Evolutionary conservation across 2,888 invertebrate species (phyloP).

Genomic region (Abscondita cerata): DNA sequence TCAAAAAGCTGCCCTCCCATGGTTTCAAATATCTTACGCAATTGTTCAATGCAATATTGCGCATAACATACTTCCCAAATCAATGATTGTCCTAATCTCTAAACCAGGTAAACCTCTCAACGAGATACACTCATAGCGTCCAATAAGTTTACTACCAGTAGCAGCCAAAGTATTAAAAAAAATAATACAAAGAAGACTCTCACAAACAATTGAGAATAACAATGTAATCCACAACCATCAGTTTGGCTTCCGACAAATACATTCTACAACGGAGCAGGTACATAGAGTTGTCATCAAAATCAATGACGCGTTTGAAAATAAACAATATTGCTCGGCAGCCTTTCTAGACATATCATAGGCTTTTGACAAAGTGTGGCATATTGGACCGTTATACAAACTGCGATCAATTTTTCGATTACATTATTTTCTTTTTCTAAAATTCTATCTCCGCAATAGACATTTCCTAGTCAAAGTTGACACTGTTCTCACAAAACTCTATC

Average conservation of each 20-base stretch:
- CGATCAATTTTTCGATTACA: not conserved
- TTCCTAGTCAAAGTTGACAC: not conserved
- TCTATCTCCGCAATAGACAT: not conserved
- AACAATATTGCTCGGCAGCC: not conserved
- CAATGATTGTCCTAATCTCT: not conserved
- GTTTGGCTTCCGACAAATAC: not conserved
- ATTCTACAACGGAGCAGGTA: not conserved
- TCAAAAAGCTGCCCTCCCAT: not conserved
- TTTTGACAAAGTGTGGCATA: not conserved
- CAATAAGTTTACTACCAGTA: too few species aligned
- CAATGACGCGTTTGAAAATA: not conserved
- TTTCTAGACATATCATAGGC: not conserved
- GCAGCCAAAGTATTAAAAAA: too few species aligned
- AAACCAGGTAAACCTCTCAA: too few species aligned
- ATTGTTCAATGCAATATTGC: slow-evolving; percentile 14
- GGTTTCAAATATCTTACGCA: not conserved
- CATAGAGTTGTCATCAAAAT: not conserved
- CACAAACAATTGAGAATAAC: too few species aligned
- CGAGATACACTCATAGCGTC: too few species aligned
- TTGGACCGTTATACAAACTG: not conserved
- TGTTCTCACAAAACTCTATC: not conserved
- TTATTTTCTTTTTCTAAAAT: not conserved
- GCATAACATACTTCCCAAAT: slow-evolving; percentile 2
- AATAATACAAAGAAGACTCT: too few species aligned
- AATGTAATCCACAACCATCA: too few species aligned